These are phyloP conservation scores for Drosophila anomalata DNA, from an alignment of 2,888 invertebrate genomes.

Conservation along the genomic window DNA sequence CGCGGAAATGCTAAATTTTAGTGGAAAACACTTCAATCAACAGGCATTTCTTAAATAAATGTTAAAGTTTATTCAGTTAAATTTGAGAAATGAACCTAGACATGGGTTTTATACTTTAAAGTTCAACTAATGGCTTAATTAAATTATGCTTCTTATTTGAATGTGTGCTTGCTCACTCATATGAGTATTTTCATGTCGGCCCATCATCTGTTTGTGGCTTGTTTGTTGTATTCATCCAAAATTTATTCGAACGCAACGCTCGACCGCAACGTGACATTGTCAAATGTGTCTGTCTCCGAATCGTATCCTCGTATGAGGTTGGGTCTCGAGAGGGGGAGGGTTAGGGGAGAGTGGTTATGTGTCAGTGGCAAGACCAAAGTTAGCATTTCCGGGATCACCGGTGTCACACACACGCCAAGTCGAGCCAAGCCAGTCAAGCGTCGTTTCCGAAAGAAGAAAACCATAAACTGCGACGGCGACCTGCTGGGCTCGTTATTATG, in stretches of 20 bases:
- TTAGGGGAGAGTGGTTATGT: neutral
- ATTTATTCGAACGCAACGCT: constrained; percentile 58
- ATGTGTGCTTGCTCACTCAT: neutral
- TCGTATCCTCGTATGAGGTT: constrained; percentile 2
- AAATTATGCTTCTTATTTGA: neutral
- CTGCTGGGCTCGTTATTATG: constrained; percentile 56
- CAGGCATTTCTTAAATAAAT: too few species aligned
- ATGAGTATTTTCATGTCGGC: neutral
- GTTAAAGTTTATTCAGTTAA: too few species aligned
- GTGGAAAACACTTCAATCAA: too few species aligned
- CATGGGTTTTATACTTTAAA: too few species aligned
- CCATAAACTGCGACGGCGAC: constrained; percentile 37
- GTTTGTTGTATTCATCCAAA: constrained; percentile 50
- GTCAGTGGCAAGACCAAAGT: constrained; percentile 18
- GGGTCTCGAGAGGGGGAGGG: neutral
- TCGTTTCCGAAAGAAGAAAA: constrained; percentile 29
- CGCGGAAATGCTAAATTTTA: neutral
- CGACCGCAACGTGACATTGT: constrained; percentile 73
- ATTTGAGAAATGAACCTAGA: too few species aligned
- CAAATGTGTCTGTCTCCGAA: constrained; percentile 49
- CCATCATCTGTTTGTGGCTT: neutral
- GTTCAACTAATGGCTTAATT: neutral
- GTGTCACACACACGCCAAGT: constrained; percentile 37
- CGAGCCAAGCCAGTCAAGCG: constrained; percentile 23
- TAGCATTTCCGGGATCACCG: constrained; percentile 42